Percentiles rank a stretch among this genome's conserved stretches.
Conservation (phyloP, 2,797 vertebrate species). For the Epinephelus coioides region DNA sequence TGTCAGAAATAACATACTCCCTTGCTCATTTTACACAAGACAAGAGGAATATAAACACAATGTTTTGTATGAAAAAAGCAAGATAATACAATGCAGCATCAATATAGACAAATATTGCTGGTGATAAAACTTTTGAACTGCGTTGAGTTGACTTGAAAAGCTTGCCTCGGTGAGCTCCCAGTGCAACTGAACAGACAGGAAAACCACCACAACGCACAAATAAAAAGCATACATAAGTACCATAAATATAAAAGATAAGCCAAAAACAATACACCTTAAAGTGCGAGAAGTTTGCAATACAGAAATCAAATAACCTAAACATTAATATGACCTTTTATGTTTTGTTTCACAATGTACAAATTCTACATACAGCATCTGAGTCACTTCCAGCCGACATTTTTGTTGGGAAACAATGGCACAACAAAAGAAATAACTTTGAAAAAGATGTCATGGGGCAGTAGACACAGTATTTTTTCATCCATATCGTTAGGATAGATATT, state of each 20-base stretch:
- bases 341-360: neutral
- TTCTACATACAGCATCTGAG: neutral
- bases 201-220: neutral
- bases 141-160: neutral
- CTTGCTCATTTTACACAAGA: neutral
- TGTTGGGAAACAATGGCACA: neutral
- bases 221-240: neutral
- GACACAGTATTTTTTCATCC: neutral
- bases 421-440: neutral
- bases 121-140: neutral
- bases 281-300: neutral
- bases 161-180: neutral
- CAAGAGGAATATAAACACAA: neutral
- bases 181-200: neutral
- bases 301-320: neutral
- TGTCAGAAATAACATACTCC: neutral
- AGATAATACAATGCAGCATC: neutral
- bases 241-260: neutral
- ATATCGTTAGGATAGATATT: neutral
- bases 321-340: neutral
- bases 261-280: neutral
- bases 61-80: neutral
- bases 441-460: neutral
- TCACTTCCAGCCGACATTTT: neutral
- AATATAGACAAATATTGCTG: neutral